Evolutionary conservation across 1,140 invertebrate genomes (phyloP).

Genomic region (Sarcophaga peregrina): DNA sequence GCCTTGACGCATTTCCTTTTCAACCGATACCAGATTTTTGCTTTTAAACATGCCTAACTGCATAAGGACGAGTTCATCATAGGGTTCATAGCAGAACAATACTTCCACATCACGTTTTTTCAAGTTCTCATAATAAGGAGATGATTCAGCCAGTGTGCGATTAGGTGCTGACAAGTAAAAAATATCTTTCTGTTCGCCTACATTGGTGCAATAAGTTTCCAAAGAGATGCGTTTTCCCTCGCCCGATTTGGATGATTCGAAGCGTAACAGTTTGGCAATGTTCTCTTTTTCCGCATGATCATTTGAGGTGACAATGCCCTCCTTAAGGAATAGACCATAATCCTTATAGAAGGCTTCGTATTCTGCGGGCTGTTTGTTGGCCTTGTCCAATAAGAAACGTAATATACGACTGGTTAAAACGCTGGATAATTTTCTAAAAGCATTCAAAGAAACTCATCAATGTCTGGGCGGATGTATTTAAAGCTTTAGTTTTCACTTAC

Average conservation of each 20-base stretch:
- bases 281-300: constrained; percentile 90
- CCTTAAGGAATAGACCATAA: constrained; percentile 93
- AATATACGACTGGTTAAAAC: constrained; percentile 88
- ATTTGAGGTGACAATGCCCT: constrained; percentile 88
- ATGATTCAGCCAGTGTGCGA: constrained; percentile 88
- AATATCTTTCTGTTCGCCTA: constrained; percentile 87
- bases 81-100: constrained; percentile 93
- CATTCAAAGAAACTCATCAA: too few relatives aligned
- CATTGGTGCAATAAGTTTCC: constrained; percentile 84
- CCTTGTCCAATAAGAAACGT: constrained; percentile 86
- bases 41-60: constrained; percentile 87
- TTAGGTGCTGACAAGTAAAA: constrained; percentile 95
- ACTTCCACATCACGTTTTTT: constrained; percentile 90
- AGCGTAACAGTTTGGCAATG: constrained; percentile 89
- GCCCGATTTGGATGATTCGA: constrained; percentile 87
- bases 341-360: constrained; percentile 91
- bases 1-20: constrained; percentile 91
- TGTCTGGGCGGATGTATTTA: background rate
- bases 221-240: constrained; percentile 79
- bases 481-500: constrained; percentile 68
- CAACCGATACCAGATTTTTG: constrained; percentile 86
- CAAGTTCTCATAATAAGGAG: constrained; percentile 94
- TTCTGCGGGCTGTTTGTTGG: constrained; percentile 84
- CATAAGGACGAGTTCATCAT: constrained; percentile 95
- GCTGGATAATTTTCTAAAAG: constrained; percentile 80